These are phyloP conservation scores for Odontomachus brunneus DNA, from an alignment of 1,140 invertebrate species.

Conservation along the genomic window DNA sequence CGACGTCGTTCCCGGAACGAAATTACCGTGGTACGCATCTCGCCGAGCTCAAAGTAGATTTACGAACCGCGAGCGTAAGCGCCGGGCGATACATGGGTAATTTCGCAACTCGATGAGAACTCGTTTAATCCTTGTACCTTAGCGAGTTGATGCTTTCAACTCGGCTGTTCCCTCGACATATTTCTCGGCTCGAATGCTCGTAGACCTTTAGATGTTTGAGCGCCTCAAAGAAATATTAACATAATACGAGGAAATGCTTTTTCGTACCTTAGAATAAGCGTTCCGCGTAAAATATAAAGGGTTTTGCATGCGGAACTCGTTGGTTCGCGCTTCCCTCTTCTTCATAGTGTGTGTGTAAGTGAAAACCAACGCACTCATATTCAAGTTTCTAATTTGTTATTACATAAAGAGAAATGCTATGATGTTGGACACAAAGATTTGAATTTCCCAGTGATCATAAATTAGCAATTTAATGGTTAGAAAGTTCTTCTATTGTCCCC, in stretches of 20 bases:
- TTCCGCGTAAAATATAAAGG: constrained; percentile 24
- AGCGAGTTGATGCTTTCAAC: not conserved
- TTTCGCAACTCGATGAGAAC: constrained; percentile 65
- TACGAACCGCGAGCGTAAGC: constrained; percentile 64
- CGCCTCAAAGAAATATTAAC: constrained; percentile 41
- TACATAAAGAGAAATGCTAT: no score
- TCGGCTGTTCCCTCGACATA: not conserved
- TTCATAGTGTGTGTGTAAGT: no score
- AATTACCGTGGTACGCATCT: constrained; percentile 65
- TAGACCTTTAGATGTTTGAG: constrained; percentile 20
- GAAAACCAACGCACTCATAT: no score
- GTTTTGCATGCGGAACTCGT: constrained; percentile 9
- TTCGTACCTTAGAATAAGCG: not conserved
- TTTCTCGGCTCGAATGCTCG: not conserved
- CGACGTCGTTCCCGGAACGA: constrained; percentile 66
- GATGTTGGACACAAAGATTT: no score
- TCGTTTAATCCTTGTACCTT: constrained; percentile 44
- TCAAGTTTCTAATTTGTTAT: no score
- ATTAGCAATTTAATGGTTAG: no score
- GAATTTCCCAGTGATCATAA: no score
- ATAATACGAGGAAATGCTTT: constrained; percentile 33
- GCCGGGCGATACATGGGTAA: constrained; percentile 62
- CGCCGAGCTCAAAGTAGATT: constrained; percentile 68
- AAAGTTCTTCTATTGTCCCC: no score
- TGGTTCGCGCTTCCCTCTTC: not conserved